Evolutionary conservation across 2,797 vertebrate species (phyloP), one percentile per base, ranked within the genome.

Genomic region (Pempheris klunzingeri): DNA sequence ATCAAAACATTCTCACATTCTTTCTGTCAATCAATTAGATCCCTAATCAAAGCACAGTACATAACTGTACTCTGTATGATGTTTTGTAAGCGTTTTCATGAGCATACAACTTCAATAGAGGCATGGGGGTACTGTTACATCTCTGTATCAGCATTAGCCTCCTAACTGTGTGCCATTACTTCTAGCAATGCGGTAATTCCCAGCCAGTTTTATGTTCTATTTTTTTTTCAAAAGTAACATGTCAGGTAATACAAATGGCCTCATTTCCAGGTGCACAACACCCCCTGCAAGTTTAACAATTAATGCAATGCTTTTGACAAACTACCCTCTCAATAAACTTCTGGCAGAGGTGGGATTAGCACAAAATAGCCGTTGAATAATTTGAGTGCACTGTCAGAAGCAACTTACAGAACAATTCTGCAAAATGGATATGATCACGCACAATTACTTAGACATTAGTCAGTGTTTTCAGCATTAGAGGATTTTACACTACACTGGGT

Each of bases 231-330:
- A 50, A 82, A 57, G 24, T 50, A 65, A 7, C 53, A 70, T 82
- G 86, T 80, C 85, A 83, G 80, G 18, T 53, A 50, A 82, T 78
- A 90, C 72, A 90, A 87, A 90, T 84, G 49, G 58, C 72, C 83
- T 86, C 53, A 85, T 90, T 81, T 84, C 38, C 69, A 80, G 63
- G 62, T 75, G 67, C 73, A 85, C 55, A 87, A 80, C 78, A 80
- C 77, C 86, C 81, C 69, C 81, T 78, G 82, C 80, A 85, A 80
- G 78, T 82, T 86, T 32, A 81, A 80, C 82, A 90, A 87, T 83
- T 83, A 85, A 83, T 55, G 63, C 72, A 76, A 77, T 7, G 39
- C 47, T 74, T 83, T 81, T 88, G 84, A 88, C 61, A 83, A 88
- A 89, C 46, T 80, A 85, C 83, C 84, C 59, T 77, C 72, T 78